Base-by-base conservation (phyloP, 92 coral and sea anemone species). In the Porites divaricata region DNA sequence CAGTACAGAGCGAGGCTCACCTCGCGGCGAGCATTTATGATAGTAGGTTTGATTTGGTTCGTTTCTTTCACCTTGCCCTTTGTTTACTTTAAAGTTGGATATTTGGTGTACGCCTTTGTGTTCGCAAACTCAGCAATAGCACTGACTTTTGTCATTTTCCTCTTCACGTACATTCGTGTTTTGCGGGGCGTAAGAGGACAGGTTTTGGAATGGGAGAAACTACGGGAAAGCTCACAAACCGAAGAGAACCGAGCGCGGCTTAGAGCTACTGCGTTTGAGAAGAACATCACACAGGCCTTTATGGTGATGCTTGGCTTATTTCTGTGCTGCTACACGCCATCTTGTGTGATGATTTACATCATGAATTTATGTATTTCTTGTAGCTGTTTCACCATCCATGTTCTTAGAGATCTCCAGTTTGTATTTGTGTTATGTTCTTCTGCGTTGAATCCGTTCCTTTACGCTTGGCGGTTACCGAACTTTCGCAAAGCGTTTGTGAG, bases 71-170 rank as follows among this genome's bases (percentile, higher is more conserved):
- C 81, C 15, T 56, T 95, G 56, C 95, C 98, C 21, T 88, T 88
- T 59, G 69, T 90, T 22, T 95, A 95, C 83, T 81, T 95, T 52
- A 65, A 78, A 53, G 93, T 95, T 22, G 98, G 96, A 15, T 90
- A 83, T 80, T 73, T 93, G 20, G 75, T 67, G 20, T 95, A 89
- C 64, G 77, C 95, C 21, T 92, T 95, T 72, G 91, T 95, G 25
- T 95, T 95, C 74, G 96, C 96, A 20, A 95, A 95, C 83, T 93
- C 98, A 28, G 91, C 96, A 56, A 85, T 95, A 8, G 81, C 74
- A 23, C 65, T 89, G 51, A 91, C 96, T 21, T 62, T 87, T 11
- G 9, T 81, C 22, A 87, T 93, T 63, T 72, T 91, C 35, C 58
- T 87, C 19, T 87, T 93, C 76, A 85, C 95, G 1, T 95, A 95